A percentile compares a stretch with the other conserved stretches of the same genome.
phyloP scores from a whole-genome alignment of 1,140 invertebrate genomes.

The Drosophila murphyi region DNA sequence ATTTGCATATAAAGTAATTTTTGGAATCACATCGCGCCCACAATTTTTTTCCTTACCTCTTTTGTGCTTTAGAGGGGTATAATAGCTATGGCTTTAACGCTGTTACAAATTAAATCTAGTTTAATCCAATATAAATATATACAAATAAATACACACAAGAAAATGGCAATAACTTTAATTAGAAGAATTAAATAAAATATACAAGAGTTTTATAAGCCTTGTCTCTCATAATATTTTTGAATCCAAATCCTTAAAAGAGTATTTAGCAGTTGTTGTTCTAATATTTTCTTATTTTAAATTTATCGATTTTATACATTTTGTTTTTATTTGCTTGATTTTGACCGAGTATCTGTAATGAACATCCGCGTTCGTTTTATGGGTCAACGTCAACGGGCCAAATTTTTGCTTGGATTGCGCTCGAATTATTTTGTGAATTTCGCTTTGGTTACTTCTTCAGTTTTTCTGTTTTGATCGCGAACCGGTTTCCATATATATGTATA shows the following conservation, averaged over 20 bases:
- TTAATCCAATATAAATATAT: neutral
- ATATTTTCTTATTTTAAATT: neutral
- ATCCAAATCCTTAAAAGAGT: constrained; percentile 1
- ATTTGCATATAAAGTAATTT: constrained; percentile 70
- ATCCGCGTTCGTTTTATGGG: constrained; percentile 73
- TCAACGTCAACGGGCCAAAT: constrained; percentile 58
- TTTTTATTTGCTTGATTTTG: constrained; percentile 37
- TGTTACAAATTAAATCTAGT: neutral
- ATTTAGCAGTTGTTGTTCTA: constrained; percentile 7
- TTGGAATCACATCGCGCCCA: constrained; percentile 52
- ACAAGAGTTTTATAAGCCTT: too few relatives aligned
- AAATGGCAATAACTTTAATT: neutral
- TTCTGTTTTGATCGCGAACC: constrained; percentile 77
- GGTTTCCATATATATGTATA: constrained; percentile 54
- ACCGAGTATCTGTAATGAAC: constrained; percentile 27
- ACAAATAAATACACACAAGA: neutral
- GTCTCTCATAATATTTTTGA: too few relatives aligned
- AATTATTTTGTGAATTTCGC: constrained; percentile 52
- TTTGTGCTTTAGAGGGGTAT: constrained; percentile 12
- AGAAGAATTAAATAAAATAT: neutral
- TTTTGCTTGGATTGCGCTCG: constrained; percentile 53
- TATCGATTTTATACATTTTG: constrained; percentile 30
- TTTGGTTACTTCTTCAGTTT: constrained; percentile 62
- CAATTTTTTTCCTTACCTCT: constrained; percentile 46
- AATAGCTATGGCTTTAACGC: neutral